Base-by-base conservation (phyloP, 2,888 invertebrate species). In the Mimumesa dahlbomi region DNA sequence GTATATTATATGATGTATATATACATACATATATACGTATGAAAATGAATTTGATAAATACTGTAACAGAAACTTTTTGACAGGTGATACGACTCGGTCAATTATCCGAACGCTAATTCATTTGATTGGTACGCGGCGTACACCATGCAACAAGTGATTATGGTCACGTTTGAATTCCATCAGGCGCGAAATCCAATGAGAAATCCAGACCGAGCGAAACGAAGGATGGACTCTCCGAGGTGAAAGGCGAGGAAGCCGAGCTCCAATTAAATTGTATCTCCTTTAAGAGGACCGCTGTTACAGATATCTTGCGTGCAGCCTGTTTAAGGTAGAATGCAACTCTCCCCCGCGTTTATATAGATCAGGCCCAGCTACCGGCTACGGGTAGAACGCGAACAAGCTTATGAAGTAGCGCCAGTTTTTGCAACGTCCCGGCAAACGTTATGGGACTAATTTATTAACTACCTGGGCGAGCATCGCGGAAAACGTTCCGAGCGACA, bases 381-480 rank as follows among this genome's bases (percentile, higher is more conserved):
- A 56, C 40, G 14, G 19, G 16, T 40, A 11, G 2, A 48, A 21
- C 19, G 38, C 36, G 43, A 69, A 62, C 70, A 25, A 75, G 74
- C 73, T 77, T 73, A 65, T 62, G 79, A 69, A 69, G 80, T 59
- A 66, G 57, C 65, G 63, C 64, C 19, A 67, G 63, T 73, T 79
- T 79, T 80, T 80, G 68, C 75, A 2, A 1, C 25, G 49, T 25
- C 43, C 50, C 6, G n/a, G n/a, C n/a, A 61, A 42, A 63, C 71
- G 63, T 76, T 75, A 68, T 68, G 65, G 70, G 64, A 66, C 76
- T 81, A 81, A 81, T 81, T 81, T 81, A 81, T 81, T 79, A 81
- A 71, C 78, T 67, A 67, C 53, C 63, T 49, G 66, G 52, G 57
- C 54, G 71, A 71, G 74, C 70, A 77, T 71, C 74, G 31, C 74